Base-by-base conservation (phyloP, 2,888 invertebrate genomes). In the Onchidella celtica region DNA sequence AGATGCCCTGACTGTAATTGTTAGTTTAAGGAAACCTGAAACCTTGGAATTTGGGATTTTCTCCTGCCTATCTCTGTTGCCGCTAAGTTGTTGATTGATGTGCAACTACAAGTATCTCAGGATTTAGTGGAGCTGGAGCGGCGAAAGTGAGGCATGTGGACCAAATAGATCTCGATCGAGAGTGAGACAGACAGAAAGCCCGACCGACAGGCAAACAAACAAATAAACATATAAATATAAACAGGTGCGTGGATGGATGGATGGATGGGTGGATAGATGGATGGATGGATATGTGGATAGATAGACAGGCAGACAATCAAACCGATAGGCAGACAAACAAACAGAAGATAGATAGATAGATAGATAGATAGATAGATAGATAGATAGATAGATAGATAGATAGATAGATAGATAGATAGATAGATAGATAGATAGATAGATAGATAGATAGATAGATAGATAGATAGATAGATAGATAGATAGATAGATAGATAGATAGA, bases 1-100 rank as follows among this genome's bases (percentile, higher is more conserved):
- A n/a, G n/a, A n/a, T 21, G n/a, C 61, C 61, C 21, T 55, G 61
- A 4, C 61, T 21, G n/a, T 61, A 61, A 61, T 61, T 61, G 61
- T 61, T 61, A n/a, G 61, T n/a, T 61, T 61, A 61, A 6, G 61
- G 61, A 61, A 61, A 61, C 27, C 61, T 61, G n/a, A 61, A n/a
- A 61, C 61, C 61, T 21, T 61, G 21, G 61, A 27, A 61, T 24
- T 61, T 61, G n/a, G n/a, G n/a, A 61, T 24, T 6, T 61, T 61
- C 11, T 61, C n/a, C 61, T 61, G n/a, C 61, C n/a, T n/a, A 61
- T 61, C n/a, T 6, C 27, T n/a, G 6, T 27, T 14, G 21, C 4
- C n/a, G 61, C 11, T 9, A 55, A 55, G n/a, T n/a, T 27, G 61
- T n/a, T 61, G 61, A 61, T 61, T 61, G 6, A 61, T 61, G 21